Base-by-base conservation (phyloP, 2,113 vertebrate species). In the Myiozetetes cayanensis region DNA sequence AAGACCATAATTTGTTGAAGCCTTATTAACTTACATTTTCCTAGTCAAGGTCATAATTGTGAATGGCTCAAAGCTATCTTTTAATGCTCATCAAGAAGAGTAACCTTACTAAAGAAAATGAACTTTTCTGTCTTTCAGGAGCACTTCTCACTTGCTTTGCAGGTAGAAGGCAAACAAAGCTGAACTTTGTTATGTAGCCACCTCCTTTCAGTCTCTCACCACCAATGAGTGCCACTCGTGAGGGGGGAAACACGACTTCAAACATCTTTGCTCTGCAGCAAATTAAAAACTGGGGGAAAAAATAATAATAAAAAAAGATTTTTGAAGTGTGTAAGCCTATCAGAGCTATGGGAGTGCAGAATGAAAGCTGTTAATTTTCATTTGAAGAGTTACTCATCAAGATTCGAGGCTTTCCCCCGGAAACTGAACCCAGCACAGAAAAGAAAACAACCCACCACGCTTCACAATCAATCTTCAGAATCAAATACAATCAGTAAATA, bases 11-110 rank as follows among this genome's bases (percentile, higher is more conserved):
- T 98, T 98, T 98, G 98, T 98, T 98, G 98, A 98, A 98, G 98
- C 97, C 98, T 98, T 98, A 98, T 99, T 99, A 98, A 98, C 98
- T 98, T 98, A 98, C 97, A 98, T 97, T 98, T 98, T 98, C 96
- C 98, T 97, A 98, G 98, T 98, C 98, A 98, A 98, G 98, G 98
- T 98, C 97, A 98, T 98, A 98, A 98, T 98, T 98, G 97, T 97
- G 97, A 98, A 98, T 97, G 94, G 97, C 96, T 97, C 96, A 91
- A 97, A 98, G 97, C 97, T 97, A 97, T 98, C 93, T 98, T 98
- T 97, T 97, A 98, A 98, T 96, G 89, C 94, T 98, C 95, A 97
- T 97, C 89, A 90, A 79, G 94, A 96, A 97, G 70, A 94, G 90
- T 95, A 98, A 97, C 96, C 97, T 98, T 97, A 95, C 91, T 93